These are phyloP conservation scores for Stigmatopora argus DNA, from an alignment of 2,113 vertebrate genomes.

Conservation along the genomic window DNA sequence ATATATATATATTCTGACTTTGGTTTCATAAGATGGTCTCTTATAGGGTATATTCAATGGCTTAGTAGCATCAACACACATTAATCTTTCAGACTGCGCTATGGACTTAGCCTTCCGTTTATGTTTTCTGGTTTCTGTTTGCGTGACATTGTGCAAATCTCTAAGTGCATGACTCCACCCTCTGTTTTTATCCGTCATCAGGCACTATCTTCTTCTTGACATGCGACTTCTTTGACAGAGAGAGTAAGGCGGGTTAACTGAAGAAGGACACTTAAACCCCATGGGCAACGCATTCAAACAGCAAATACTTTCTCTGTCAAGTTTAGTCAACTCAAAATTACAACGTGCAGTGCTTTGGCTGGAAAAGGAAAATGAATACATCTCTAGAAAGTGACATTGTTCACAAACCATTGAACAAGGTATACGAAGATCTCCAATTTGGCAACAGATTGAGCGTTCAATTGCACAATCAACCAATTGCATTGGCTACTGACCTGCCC, in stretches of 20 bases:
- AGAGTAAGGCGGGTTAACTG: slow-evolving; percentile 3
- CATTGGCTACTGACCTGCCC: no score
- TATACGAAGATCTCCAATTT: background rate
- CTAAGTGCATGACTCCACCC: background rate
- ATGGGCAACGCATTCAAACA: slow-evolving; percentile 11
- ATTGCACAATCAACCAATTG: no score
- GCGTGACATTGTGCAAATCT: background rate
- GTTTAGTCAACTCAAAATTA: slow-evolving; percentile 22
- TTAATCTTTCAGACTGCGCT: background rate
- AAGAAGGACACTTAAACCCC: slow-evolving; percentile 6
- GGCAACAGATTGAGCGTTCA: background rate
- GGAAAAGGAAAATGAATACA: background rate
- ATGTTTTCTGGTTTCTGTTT: background rate
- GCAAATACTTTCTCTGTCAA: slow-evolving; percentile 14
- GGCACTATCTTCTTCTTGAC: slow-evolving; percentile 9
- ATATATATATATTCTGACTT: slow-evolving; percentile 23
- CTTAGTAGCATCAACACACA: slow-evolving; percentile 12
- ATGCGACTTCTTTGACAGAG: slow-evolving; percentile 15
- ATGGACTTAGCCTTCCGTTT: background rate
- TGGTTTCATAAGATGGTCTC: slow-evolving; percentile 15
- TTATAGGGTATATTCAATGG: slow-evolving; percentile 21
- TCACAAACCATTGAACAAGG: background rate
- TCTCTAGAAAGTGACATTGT: background rate
- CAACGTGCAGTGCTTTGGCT: background rate
- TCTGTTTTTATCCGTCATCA: slow-evolving; percentile 13